A percentile compares a stretch with the other conserved stretches of the same genome.
phyloP scores from a whole-genome alignment of 2,113 vertebrate genomes.

The Sceloporus tristichus region DNA sequence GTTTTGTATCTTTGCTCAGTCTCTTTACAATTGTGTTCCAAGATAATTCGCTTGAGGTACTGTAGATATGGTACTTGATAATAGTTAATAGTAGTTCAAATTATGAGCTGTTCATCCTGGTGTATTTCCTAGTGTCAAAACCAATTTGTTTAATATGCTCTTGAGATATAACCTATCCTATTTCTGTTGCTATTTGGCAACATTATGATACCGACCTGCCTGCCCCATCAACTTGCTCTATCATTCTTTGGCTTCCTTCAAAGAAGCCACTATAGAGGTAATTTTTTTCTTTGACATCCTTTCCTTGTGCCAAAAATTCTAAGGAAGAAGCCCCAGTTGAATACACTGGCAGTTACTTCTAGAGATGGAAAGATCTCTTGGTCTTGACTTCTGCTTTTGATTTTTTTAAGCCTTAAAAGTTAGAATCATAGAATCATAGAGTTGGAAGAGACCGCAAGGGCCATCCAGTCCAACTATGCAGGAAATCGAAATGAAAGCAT shows the following conservation, averaged over 20 bases:
- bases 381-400: too few species aligned
- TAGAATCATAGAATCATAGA: too few species aligned
- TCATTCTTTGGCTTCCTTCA: neutral
- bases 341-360: too few species aligned
- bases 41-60: neutral
- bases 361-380: too few species aligned
- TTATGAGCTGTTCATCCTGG: neutral
- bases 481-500: too few species aligned
- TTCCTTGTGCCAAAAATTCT: neutral
- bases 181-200: neutral
- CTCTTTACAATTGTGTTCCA: constrained; percentile 7
- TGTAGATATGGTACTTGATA: neutral
- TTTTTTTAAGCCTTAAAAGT: too few species aligned
- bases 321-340: too few species aligned
- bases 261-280: neutral
- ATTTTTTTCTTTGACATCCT: neutral
- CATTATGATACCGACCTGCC: neutral
- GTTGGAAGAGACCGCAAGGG: too few species aligned
- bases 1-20: neutral
- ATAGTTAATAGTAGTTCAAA: constrained; percentile 1
- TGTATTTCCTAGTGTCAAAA: neutral
- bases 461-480: too few species aligned
- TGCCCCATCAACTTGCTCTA: neutral
- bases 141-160: neutral
- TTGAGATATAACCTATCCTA: neutral